Evolutionary conservation across 2,113 vertebrate species (phyloP), one percentile per base, ranked within the genome.

Genomic region (Gnathonemus echidnorhynchus): DNA sequence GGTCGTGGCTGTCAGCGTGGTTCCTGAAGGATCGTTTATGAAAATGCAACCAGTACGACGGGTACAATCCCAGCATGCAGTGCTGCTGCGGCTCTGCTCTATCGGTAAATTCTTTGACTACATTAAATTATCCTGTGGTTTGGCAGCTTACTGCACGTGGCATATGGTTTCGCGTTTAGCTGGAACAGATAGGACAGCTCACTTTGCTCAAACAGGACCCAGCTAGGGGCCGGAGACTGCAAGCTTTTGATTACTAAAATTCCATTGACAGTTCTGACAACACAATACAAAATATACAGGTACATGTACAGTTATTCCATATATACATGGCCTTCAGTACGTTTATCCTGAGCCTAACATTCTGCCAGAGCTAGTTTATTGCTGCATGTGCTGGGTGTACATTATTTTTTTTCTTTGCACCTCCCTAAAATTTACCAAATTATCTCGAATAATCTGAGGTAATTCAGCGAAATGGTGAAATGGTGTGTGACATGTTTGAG

Each of bases 401-500:
- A 31, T 70, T 5, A 66, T 4, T 31, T 31, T 31, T 70, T 31
- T 31, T 70, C 62, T 31, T 70, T 70, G n/a, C n/a, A 11, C n/a
- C 27, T 31, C 62, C 10, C 27, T 27, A 70, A 70, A 31, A 70
- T 11, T 13, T 5, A 31, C 62, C n/a, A 70, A 66, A 66, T 66
- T 66, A 66, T 11, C 62, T 66, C 1, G 0, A 66, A 27, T 66
- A 27, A 66, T 66, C 62, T 66, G 62, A 66, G 62, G 62, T 31
- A 70, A 70, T 70, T 31, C 62, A 13, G 10, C 19, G 53, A 39
- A 39, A 39, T 39, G 39, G 39, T 39, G 39, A 56, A 92, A 93
- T 88, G 93, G 93, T 93, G 91, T 88, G 91, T 93, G 93, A 94
- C 93, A 90, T 90, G 89, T 92, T 90, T 92, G 90, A 91, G 92